These are phyloP conservation scores for Lycaon pictus DNA, from an alignment of 2,113 vertebrate genomes.

Conservation along the genomic window DNA sequence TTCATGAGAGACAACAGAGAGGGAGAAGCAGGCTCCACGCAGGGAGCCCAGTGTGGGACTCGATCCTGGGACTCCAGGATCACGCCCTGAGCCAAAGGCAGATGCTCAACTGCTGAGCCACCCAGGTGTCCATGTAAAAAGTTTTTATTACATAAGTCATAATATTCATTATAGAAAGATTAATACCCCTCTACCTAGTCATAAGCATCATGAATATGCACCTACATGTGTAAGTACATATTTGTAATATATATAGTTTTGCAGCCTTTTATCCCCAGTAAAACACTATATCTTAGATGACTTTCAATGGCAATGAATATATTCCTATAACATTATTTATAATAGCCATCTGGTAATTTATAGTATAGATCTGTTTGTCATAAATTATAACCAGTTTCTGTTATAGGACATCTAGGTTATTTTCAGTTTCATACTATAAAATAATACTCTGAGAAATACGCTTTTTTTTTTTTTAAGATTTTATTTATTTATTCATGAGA, in stretches of 20 bases:
- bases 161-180: neutral
- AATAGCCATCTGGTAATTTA: neutral
- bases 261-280: neutral
- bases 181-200: neutral
- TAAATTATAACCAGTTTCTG: slow-evolving; percentile 26
- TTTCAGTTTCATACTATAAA: slow-evolving; percentile 53
- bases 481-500: too few relatives aligned
- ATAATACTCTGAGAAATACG: neutral
- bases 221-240: neutral
- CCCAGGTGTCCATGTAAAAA: neutral
- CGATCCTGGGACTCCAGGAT: too few relatives aligned
- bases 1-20: too few relatives aligned
- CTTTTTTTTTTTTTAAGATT: neutral
- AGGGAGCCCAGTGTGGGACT: too few relatives aligned
- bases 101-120: too few relatives aligned
- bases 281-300: neutral
- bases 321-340: slow-evolving; percentile 14
- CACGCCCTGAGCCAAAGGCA: too few relatives aligned
- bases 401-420: neutral
- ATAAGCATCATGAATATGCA: neutral
- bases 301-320: neutral
- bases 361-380: neutral
- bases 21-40: too few relatives aligned
- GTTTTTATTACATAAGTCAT: neutral
- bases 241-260: neutral